Evolutionary conservation across 2,888 invertebrate species (phyloP), one percentile per base, ranked within the genome.

Genomic region (Catocala sponsa): DNA sequence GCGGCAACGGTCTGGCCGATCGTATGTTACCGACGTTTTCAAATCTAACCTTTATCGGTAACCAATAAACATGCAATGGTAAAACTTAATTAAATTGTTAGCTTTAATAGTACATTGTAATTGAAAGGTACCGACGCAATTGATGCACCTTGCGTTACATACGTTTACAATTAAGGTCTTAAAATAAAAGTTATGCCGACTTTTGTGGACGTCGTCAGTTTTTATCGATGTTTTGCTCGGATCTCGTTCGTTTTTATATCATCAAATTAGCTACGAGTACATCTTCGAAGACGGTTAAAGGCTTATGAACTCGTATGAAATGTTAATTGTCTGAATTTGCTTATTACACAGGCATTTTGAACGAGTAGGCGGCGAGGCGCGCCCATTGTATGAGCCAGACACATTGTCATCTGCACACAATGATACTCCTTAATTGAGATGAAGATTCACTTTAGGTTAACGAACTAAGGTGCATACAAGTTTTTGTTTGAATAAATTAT

Each of bases 351-450:
- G 70, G 69, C 65, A 64, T 66, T 66, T 59, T 55, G 53, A 75
- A 59, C 57, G 71, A 63, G 80, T 75, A 68, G 81, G 80, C 76
- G 79, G 65, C 63, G 56, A 63, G 54, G 55, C 62, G 53, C 65
- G 65, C 63, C 74, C 75, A 76, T 81, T 81, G 75, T 80, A 68
- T 55, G 66, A 63, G 52, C 38, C 55, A 72, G 63, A 66, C 65
- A 55, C 68, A 72, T 74, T 74, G 73, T 73, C 68, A 70, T 70
- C 59, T 65, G 64, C 64, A 67, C 65, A 78, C 80, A 79, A 81
- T 79, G 79, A 69, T 59, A 70, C 59, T 67, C 60, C 73, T 70
- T 81, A 81, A 81, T 81, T 81, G 80, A 77, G 62, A 63, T 67
- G 73, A 70, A 72, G 58, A 72, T 65, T 65, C 63, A 65, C 63